phyloP scores from a whole-genome alignment of 2,888 invertebrate genomes.

The Anodontia alba region DNA sequence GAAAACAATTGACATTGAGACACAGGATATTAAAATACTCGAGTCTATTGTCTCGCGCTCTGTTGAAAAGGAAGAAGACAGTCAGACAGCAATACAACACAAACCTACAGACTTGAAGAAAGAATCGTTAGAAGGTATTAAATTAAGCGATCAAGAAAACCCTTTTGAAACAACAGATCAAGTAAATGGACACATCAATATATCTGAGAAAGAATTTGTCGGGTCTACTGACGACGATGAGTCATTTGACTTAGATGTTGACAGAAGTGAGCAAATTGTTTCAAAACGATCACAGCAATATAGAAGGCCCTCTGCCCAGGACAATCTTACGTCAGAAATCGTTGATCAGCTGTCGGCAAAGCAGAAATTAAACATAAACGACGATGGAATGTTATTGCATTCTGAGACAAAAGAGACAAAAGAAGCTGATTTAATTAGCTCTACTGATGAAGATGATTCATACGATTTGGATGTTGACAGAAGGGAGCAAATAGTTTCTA shows the following conservation, averaged over 20 bases:
- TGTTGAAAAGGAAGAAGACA: not conserved
- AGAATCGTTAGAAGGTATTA: not conserved
- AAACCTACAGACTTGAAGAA: not conserved
- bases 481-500: not conserved
- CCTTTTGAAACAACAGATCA: not conserved
- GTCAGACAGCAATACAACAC: not conserved
- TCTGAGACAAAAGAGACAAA: not conserved
- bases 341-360: not conserved
- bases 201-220: not conserved
- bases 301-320: not conserved
- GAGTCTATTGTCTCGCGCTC: not conserved
- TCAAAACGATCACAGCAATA: not conserved
- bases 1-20: not conserved
- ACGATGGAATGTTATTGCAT: not conserved
- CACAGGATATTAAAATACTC: not conserved
- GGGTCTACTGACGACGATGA: not conserved
- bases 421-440: not conserved
- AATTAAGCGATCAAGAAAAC: not conserved
- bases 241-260: not conserved
- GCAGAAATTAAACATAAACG: not conserved
- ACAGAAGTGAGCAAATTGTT: not conserved
- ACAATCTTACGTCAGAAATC: not conserved
- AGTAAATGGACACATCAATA: not conserved
- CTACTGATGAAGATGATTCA: constrained; percentile 1
- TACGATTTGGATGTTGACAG: constrained; percentile 7